Conservation (phyloP, 2,888 invertebrate genomes). For the Neoaliturus tenellus region DNA sequence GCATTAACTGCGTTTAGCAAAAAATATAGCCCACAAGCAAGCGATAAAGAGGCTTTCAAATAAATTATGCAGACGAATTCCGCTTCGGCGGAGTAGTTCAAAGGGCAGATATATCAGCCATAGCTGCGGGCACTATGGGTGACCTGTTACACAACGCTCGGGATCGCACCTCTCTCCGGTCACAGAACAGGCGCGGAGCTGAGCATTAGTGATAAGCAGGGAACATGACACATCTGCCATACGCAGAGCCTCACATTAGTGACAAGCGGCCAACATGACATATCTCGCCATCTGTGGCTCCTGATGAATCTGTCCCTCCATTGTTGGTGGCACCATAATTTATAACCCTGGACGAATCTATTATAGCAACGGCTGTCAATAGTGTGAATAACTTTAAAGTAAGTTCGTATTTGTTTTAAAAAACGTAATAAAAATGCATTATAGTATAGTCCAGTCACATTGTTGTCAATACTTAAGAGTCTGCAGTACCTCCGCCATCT, state of each 20-base stretch:
- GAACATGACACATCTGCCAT: background rate
- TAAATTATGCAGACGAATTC: slow-evolving; percentile 6
- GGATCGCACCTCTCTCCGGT: background rate
- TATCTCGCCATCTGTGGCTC: background rate
- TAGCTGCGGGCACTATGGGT: background rate
- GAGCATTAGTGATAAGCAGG: background rate
- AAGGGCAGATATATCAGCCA: slow-evolving; percentile 7
- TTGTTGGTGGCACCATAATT: background rate
- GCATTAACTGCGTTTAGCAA: no score
- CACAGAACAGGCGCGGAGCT: background rate
- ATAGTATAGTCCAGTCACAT: no score
- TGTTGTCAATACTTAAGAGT: no score
- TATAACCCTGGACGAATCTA: background rate
- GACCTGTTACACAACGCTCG: slow-evolving; percentile 11
- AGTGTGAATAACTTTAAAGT: no score
- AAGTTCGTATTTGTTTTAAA: no score
- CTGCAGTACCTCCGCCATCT: no score
- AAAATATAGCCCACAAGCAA: background rate
- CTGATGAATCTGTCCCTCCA: background rate
- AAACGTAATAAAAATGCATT: no score
- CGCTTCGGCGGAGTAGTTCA: background rate
- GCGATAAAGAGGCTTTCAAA: background rate
- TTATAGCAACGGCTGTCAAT: background rate
- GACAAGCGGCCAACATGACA: background rate
- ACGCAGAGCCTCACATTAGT: background rate